Evolutionary conservation across 2,888 invertebrate genomes (phyloP).

Genomic region (Stictocephala bisonia): DNA sequence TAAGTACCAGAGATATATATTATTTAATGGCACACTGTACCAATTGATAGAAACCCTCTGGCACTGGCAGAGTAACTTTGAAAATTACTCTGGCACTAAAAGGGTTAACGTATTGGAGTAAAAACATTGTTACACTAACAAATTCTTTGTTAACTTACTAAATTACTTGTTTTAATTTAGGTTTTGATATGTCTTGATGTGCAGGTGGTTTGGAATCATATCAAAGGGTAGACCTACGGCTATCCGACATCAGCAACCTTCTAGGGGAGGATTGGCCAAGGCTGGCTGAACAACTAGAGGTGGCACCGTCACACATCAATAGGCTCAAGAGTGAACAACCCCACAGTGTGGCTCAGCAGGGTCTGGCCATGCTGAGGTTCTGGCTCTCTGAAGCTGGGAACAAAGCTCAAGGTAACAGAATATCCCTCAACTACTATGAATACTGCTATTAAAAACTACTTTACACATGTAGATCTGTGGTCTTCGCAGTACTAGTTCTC

Average conservation of each 20-base stretch:
- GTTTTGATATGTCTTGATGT: background rate
- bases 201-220: conserved; percentile 49
- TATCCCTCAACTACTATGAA: no score
- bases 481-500: no score
- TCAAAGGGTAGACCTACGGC: conserved; percentile 53
- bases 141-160: no score
- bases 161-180: background rate
- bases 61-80: no score
- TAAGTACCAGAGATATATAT: no score
- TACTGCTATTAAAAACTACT: no score
- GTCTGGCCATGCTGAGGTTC: conserved; percentile 74
- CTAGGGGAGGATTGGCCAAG: conserved; percentile 78
- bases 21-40: no score
- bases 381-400: conserved; percentile 70
- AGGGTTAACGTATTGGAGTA: no score
- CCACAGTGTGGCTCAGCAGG: conserved; percentile 80
- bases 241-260: conserved; percentile 78
- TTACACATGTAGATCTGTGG: no score
- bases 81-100: no score
- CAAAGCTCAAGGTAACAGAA: conserved; percentile 64
- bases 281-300: conserved; percentile 76
- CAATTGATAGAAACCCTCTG: no score
- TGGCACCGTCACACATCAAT: conserved; percentile 78
- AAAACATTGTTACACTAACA: no score
- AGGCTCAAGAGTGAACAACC: conserved; percentile 80